phyloP scores from a whole-genome alignment of 37 sponge, comb jelly and placozoan species.

The Spongilla lacustris region DNA sequence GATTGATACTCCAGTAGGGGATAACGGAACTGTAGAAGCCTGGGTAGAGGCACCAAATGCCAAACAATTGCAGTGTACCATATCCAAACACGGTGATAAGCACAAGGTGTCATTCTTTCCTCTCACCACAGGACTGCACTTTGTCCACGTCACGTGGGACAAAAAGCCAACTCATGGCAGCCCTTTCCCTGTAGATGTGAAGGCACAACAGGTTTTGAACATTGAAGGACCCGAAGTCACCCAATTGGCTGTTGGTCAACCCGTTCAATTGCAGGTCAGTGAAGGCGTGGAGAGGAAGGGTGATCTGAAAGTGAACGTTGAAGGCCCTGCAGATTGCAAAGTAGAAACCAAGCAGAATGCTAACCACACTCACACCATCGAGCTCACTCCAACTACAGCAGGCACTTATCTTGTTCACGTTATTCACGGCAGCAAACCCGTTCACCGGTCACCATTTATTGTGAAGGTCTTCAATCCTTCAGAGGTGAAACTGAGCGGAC shows the following conservation, averaged over 20 bases:
- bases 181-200: constrained; percentile 47
- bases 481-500: constrained; percentile 57
- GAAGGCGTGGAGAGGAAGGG: constrained; percentile 14
- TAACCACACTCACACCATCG: constrained; percentile 58
- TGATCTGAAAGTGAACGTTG: constrained; percentile 65
- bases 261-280: constrained; percentile 79
- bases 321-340: constrained; percentile 78
- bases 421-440: constrained; percentile 59
- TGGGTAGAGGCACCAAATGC: constrained; percentile 43
- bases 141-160: constrained; percentile 80
- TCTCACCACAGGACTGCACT: constrained; percentile 79
- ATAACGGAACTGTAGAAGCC: constrained; percentile 64
- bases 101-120: constrained; percentile 82
- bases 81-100: constrained; percentile 81
- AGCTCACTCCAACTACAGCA: constrained; percentile 76
- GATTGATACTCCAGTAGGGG: constrained; percentile 38
- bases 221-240: constrained; percentile 70
- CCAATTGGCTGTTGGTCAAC: constrained; percentile 84
- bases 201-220: constrained; percentile 54
- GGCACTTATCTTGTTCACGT: constrained; percentile 81
- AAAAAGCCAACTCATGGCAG: constrained; percentile 81
- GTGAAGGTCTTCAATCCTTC: constrained; percentile 80
- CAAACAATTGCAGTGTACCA: constrained; percentile 32
- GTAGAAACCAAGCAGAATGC: constrained; percentile 80
- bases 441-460: constrained; percentile 70